A percentile compares a stretch with the other conserved stretches of the same genome.
These are phyloP conservation scores for Crypturellus undulatus DNA, from an alignment of 2,113 vertebrate species.

Conservation along the genomic window DNA sequence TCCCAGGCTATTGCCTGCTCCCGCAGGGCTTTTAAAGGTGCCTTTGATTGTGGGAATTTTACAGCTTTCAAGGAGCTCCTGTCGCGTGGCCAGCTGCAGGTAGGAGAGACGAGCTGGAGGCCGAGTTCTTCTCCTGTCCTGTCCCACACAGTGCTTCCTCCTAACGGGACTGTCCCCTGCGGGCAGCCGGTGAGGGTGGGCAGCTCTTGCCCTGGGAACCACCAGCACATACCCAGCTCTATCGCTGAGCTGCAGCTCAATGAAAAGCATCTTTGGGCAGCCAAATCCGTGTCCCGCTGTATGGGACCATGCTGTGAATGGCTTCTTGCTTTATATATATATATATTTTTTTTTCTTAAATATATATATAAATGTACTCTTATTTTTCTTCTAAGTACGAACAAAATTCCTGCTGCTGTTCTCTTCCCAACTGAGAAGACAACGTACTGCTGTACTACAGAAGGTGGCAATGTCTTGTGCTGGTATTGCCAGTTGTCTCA, in stretches of 20 bases:
- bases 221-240: not conserved
- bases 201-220: not conserved
- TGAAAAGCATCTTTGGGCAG: not conserved
- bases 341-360: no score
- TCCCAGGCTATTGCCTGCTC: not conserved
- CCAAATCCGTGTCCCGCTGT: fast-evolving
- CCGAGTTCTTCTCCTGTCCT: not conserved
- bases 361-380: no score
- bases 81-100: fast-evolving
- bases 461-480: not conserved
- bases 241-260: not conserved
- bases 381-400: not conserved
- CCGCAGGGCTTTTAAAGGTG: not conserved
- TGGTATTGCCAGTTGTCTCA: not conserved
- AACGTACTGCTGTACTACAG: not conserved
- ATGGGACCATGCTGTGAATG: not conserved
- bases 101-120: not conserved
- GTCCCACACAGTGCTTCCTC: not conserved
- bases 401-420: fast-evolving
- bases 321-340: not conserved
- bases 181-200: not conserved
- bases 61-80: not conserved
- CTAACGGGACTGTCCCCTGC: not conserved
- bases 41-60: not conserved
- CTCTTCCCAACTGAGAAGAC: not conserved